A percentile compares a stretch with the other conserved stretches of the same genome.
Evolutionary conservation across 2,888 invertebrate genomes (phyloP).

Genomic region (Blastobasis adustella): DNA sequence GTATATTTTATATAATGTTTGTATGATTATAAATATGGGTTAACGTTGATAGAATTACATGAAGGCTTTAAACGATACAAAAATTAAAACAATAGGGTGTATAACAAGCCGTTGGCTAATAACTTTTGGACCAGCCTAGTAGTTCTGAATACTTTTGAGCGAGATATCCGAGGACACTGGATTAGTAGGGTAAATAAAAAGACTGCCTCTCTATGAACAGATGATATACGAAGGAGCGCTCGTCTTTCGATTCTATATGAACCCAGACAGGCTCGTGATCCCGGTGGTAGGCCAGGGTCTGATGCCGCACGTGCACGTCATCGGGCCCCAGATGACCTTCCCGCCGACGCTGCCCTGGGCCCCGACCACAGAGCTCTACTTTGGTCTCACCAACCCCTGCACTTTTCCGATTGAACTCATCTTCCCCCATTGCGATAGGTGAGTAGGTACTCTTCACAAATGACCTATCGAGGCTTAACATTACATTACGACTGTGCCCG

Average conservation of each 20-base stretch:
- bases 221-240: constrained; percentile 55
- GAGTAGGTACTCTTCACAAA: constrained; percentile 25
- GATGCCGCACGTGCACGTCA: constrained; percentile 67
- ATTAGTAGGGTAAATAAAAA: too few species aligned
- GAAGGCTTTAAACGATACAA: too few species aligned
- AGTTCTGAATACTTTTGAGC: too few species aligned
- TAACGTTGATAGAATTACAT: too few species aligned
- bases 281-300: constrained; percentile 69
- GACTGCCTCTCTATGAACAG: constrained; percentile 22
- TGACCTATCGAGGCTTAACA: too few species aligned
- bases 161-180: too few species aligned
- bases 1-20: too few species aligned
- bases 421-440: constrained; percentile 80
- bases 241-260: constrained; percentile 66
- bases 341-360: constrained; percentile 78
- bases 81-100: too few species aligned
- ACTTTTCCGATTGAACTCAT: constrained; percentile 80
- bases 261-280: constrained; percentile 59
- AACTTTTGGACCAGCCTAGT: too few species aligned
- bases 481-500: too few species aligned
- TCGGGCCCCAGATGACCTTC: constrained; percentile 70
- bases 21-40: too few species aligned
- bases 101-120: too few species aligned
- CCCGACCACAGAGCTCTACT: constrained; percentile 68
- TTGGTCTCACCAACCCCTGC: constrained; percentile 78